Evolutionary conservation across 2,888 invertebrate genomes (phyloP), one percentile per base, ranked within the genome.

Genomic region (Apotomis turbidana): DNA sequence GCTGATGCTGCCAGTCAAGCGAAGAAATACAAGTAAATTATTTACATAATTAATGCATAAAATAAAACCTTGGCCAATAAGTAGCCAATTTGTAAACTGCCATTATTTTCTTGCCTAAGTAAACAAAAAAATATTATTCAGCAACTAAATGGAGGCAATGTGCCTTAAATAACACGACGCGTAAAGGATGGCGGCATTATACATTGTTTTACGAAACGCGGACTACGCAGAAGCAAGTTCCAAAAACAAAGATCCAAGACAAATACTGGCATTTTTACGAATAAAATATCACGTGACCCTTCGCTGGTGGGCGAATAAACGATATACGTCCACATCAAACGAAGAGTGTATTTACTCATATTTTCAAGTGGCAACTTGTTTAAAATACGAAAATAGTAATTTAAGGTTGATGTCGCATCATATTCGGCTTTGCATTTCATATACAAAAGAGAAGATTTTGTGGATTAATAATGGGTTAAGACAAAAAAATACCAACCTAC

Each of bases 161-260:
- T 66, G 44, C 64, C 58, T 64, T 64, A 64, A 52, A 66, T 60
- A 71, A 57, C 41, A 57, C 57, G 49, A 51, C n/a, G 46, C 27
- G 38, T 15, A 61, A 71, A 49, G 60, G 44, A 64, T 66, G 51
- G 59, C n/a, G 66, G 41, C 60, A 41, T 41, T 60, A 66, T 67
- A 60, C 38, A 46, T 61, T 51, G 71, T 67, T 64, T 62, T 51
- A 44, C 58, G 36, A 71, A 68, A 52, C 52, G 62, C 62, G 58
- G 68, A 68, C 58, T 41, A 52, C 36, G 55, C 61, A 68, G 61
- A 41, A 58, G 49, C 52, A 57, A 57, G 51, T 59, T 41, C 10
- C 57, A 67, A 61, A 71, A 67, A 57, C 67, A 57, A 52, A 52
- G 61, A 62, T 57, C 41, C 38, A 55, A 67, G 13, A 49, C 57